Percentiles rank a stretch among this genome's conserved stretches.
Evolutionary conservation across 92 coral and sea anemone genomes (phyloP).

Genomic region (Montipora capitata): DNA sequence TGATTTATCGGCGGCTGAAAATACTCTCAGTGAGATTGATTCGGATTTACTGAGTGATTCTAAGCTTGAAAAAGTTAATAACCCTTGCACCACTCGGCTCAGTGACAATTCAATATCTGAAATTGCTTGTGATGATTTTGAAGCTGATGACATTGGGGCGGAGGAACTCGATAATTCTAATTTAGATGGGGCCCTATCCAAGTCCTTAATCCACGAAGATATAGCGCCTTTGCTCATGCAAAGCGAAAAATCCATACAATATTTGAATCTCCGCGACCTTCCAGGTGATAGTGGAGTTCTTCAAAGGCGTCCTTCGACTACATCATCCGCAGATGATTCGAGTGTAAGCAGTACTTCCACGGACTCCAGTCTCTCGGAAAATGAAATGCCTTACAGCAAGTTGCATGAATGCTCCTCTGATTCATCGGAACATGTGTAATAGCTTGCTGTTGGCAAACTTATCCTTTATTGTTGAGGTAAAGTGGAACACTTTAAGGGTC

Average conservation of each 20-base stretch:
- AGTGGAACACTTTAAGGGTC: too few relatives aligned
- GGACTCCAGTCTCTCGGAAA: constrained; percentile 56
- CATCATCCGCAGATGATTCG: constrained; percentile 47
- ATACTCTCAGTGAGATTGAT: constrained; percentile 26
- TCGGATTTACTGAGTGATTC: constrained; percentile 38
- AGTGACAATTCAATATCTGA: constrained; percentile 37
- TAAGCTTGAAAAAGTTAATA: neutral
- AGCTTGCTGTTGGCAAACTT: too few relatives aligned
- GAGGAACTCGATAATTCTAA: constrained; percentile 13
- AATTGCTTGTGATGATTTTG: constrained; percentile 16
- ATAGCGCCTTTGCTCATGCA: constrained; percentile 38
- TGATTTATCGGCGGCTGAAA: constrained; percentile 23
- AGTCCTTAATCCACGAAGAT: constrained; percentile 39
- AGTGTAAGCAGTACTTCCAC: constrained; percentile 36
- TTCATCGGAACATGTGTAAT: constrained; percentile 16
- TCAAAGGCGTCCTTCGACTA: constrained; percentile 14
- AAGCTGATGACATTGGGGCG: neutral
- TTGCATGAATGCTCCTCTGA: constrained; percentile 13
- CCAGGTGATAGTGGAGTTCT: constrained; percentile 18
- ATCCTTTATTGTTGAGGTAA: too few relatives aligned
- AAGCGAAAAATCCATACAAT: constrained; percentile 5
- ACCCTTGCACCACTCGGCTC: neutral
- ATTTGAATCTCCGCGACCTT: constrained; percentile 41
- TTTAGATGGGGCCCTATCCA: neutral
- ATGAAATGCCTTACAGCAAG: constrained; percentile 52